Evolutionary conservation across 2,888 invertebrate species (phyloP), one percentile per base, ranked within the genome.

Genomic region (Scaptomyza caliginosa): DNA sequence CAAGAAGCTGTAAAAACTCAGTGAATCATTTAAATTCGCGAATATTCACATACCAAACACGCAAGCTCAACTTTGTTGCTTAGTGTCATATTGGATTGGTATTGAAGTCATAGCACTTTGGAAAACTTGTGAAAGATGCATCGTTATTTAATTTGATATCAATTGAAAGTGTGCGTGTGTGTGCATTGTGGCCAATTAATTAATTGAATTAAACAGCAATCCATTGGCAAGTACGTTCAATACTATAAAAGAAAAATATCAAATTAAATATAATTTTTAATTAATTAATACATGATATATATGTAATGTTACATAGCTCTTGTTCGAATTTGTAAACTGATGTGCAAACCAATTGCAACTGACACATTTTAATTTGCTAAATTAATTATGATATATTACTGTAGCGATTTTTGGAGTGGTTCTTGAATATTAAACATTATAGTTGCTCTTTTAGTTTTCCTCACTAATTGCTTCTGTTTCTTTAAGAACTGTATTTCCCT

Each of bases 131-230:
- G 17, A 65, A 57, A 77, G 75, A 77, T 50, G 70, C 59, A 75
- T 68, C 55, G 64, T 6, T 70, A 75, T 75, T 80, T 77, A 70
- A 81, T 80, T 73, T 54, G 39, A 75, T 70, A 55, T 67, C 39
- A 65, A 63, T 77, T 65, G 64, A 16, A 34, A n/a, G 30, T 30
- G 30, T 10, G 24, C 10, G 11, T 28, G 28, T 46, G 62, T 36
- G 21, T 32, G 21, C 24, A 40, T 51, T 66, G 52, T 30, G 40
- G 56, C 49, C 64, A 65, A 67, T 63, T 52, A 77, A 78, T 74
- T 73, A 77, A 79, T 81, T 74, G 50, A 73, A 73, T 75, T 67
- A 77, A 60, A 16, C 28, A 24, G 64, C 36, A 16, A 21, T 51
- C 40, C 46, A 48, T 26, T 40, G 21, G 42, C n/a, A 57, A 54